phyloP scores from a whole-genome alignment of 2,888 invertebrate genomes.

The Dynastes tityus region DNA sequence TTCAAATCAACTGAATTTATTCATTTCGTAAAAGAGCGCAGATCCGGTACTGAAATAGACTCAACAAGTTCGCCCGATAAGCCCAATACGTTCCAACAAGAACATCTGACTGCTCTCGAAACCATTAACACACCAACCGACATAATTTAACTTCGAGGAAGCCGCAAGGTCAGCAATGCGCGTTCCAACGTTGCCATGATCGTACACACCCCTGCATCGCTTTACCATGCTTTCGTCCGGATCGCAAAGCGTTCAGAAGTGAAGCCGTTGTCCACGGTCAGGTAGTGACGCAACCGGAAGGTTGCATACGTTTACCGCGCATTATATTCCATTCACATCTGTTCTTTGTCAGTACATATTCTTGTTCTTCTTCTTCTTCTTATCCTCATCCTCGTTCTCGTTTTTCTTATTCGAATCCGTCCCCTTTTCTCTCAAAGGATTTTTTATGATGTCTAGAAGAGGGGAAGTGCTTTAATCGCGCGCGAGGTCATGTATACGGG shows the following conservation, averaged over 20 bases:
- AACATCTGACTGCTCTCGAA: conserved; percentile 21
- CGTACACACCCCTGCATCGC: conserved; percentile 28
- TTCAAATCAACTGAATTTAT: too few species aligned
- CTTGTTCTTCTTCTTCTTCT: neutral
- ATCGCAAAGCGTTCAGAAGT: conserved; percentile 35
- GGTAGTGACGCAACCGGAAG: conserved; percentile 52
- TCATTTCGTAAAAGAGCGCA: too few species aligned
- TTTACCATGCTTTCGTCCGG: neutral
- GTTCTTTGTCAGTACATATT: conserved; percentile 30
- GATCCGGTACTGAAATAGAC: too few species aligned
- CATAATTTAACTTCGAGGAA: conserved; percentile 40
- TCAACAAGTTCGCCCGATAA: too few species aligned
- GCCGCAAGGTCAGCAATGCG: conserved; percentile 43
- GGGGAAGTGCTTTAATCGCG: conserved; percentile 8
- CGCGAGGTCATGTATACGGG: neutral
- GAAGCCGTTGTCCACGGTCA: conserved; percentile 55
- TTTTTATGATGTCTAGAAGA: conserved; percentile 26
- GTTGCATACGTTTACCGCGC: neutral
- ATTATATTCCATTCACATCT: conserved; percentile 42
- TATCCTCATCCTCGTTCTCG: neutral
- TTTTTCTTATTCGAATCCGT: neutral
- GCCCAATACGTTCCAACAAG: neutral
- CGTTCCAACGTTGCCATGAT: conserved; percentile 46
- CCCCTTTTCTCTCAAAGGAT: conserved; percentile 13
- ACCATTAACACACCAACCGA: conserved; percentile 44